Conservation (phyloP, 2,797 vertebrate species). For the Paramormyrops hopkinsi region DNA sequence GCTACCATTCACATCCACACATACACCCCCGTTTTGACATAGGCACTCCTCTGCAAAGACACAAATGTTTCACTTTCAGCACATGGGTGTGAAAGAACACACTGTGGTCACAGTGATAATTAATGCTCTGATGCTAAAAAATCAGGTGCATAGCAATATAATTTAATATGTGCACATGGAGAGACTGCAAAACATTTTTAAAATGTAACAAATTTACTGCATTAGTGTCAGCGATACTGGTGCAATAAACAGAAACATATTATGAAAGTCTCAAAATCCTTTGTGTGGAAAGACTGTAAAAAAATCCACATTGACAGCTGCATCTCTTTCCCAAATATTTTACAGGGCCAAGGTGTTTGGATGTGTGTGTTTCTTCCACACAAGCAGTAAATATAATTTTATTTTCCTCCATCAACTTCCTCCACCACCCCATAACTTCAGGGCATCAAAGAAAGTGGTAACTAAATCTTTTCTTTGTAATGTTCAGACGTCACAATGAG, state of each 20-base stretch:
- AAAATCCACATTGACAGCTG: constrained; percentile 35
- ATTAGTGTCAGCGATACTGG: constrained; percentile 26
- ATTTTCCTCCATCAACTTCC: constrained; percentile 46
- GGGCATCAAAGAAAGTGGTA: constrained; percentile 56
- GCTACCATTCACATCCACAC: constrained; percentile 71
- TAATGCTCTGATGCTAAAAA: background rate
- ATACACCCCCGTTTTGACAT: constrained; percentile 85
- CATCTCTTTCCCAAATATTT: constrained; percentile 45
- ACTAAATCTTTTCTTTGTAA: constrained; percentile 56
- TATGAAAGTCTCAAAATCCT: constrained; percentile 44
- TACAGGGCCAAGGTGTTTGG: constrained; percentile 41
- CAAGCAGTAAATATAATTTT: constrained; percentile 59
- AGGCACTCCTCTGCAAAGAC: constrained; percentile 65
- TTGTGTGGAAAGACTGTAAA: constrained; percentile 35
- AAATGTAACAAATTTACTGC: constrained; percentile 5
- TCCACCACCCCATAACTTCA: constrained; percentile 51
- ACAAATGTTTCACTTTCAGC: background rate
- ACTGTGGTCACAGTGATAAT: background rate
- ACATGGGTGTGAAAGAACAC: background rate
- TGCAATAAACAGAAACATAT: constrained; percentile 39
- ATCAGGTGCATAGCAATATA: background rate
- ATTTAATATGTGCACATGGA: background rate
- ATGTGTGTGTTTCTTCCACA: constrained; percentile 42
- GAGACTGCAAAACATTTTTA: background rate
- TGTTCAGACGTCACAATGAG: constrained; percentile 48